phyloP scores from a whole-genome alignment of 2,888 invertebrate species.

The Netelia virgata region DNA sequence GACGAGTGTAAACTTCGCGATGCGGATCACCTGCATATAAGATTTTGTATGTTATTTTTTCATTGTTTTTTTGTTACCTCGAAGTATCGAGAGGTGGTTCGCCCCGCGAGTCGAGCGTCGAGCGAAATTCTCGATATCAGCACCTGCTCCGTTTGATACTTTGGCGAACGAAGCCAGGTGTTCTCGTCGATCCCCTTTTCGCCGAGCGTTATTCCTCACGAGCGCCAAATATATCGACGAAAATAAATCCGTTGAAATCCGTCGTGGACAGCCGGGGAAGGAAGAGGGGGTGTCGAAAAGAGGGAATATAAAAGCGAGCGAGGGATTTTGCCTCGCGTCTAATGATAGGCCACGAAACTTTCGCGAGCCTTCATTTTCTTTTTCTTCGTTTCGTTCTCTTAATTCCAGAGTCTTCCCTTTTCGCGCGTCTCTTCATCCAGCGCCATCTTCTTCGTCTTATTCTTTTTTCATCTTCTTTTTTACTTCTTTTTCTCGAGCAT shows the following conservation, averaged over 20 bases:
- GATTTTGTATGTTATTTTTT: slow-evolving; percentile 31
- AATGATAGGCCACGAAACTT: slow-evolving; percentile 63
- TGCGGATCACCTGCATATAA: slow-evolving; percentile 57
- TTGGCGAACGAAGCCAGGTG: slow-evolving; percentile 43
- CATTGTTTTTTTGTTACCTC: not conserved
- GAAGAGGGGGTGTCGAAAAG: not conserved
- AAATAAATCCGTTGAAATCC: slow-evolving; percentile 58
- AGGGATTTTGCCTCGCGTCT: slow-evolving; percentile 45
- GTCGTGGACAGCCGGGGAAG: slow-evolving; percentile 34
- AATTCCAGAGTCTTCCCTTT: slow-evolving; percentile 42
- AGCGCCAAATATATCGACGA: slow-evolving; percentile 43
- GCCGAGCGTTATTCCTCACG: slow-evolving; percentile 6
- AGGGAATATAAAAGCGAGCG: not conserved
- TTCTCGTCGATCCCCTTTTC: slow-evolving; percentile 4
- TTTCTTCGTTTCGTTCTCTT: slow-evolving; percentile 33
- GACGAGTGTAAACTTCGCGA: slow-evolving; percentile 42
- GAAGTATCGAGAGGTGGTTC: slow-evolving; percentile 21
- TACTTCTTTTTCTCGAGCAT: not conserved
- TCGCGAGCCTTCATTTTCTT: slow-evolving; percentile 28
- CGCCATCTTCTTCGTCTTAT: not conserved
- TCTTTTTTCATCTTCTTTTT: not conserved
- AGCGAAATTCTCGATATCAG: slow-evolving; percentile 40
- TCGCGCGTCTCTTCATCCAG: slow-evolving; percentile 25
- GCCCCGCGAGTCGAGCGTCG: slow-evolving; percentile 24
- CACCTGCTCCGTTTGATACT: slow-evolving; percentile 40